Conservation (phyloP, 1,140 invertebrate genomes). For the Drosophila ohnishii region DNA sequence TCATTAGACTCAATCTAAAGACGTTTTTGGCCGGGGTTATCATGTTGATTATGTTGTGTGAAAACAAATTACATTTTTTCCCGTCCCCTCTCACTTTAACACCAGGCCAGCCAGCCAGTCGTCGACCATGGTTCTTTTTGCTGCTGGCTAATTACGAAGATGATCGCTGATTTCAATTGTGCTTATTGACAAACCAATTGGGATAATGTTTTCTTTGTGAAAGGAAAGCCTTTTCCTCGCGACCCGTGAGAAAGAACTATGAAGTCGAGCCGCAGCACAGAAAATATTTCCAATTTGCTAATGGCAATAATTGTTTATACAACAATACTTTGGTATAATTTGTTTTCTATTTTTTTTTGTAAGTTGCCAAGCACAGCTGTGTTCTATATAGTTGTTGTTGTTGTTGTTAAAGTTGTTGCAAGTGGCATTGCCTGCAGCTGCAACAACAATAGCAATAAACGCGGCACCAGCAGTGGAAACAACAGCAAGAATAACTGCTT, state of each 20-base stretch:
- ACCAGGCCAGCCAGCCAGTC: conserved; percentile 23
- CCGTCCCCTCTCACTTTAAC: conserved; percentile 60
- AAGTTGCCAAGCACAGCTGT: conserved; percentile 58
- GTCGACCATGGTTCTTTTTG: conserved; percentile 34
- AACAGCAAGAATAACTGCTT: conserved; percentile 54
- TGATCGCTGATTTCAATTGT: conserved; percentile 73
- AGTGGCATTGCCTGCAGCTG: conserved; percentile 65
- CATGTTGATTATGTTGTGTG: conserved; percentile 83
- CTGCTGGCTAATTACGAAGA: conserved; percentile 74
- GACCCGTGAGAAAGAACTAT: conserved; percentile 66
- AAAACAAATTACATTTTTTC: conserved; percentile 83
- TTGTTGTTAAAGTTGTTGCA: conserved; percentile 53
- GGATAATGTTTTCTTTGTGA: conserved; percentile 57
- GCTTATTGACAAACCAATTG: conserved; percentile 77
- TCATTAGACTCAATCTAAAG: conserved; percentile 83
- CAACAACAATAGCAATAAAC: conserved; percentile 58
- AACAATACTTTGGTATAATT: conserved; percentile 46
- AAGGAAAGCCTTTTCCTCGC: conserved; percentile 62
- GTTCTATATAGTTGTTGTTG: conserved; percentile 68
- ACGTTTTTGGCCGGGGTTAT: conserved; percentile 81
- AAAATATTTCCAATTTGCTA: conserved; percentile 68
- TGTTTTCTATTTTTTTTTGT: conserved; percentile 22
- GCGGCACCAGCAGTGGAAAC: conserved; percentile 39
- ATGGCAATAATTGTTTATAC: conserved; percentile 74
- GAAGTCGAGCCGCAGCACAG: conserved; percentile 34